Evolutionary conservation across 2,797 vertebrate genomes (phyloP).

Genomic region (Fistularia commersonii): DNA sequence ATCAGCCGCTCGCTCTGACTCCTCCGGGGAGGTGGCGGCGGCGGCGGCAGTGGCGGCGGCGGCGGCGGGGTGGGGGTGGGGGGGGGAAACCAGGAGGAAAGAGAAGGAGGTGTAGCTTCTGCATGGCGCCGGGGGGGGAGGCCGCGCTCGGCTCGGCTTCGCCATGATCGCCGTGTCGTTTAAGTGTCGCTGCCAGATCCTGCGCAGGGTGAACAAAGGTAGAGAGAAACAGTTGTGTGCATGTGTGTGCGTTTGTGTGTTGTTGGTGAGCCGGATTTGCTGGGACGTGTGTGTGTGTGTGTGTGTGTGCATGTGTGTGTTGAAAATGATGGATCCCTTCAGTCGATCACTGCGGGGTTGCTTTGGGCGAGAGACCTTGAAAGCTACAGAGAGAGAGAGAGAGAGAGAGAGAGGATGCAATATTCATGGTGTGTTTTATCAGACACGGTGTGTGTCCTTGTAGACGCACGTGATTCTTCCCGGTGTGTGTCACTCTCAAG

Average conservation of each 20-base stretch:
- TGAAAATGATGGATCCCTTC: conserved; percentile 44
- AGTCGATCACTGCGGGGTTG: conserved; percentile 47
- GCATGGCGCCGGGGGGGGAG: conserved; percentile 56
- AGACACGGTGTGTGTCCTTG: conserved; percentile 9
- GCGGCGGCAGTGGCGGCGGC: conserved; percentile 6
- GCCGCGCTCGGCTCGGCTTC: conserved; percentile 51
- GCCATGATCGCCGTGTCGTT: conserved; percentile 99
- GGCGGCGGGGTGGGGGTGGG: conserved; percentile 13
- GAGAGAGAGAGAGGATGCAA: conserved; percentile 39
- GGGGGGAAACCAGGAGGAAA: conserved; percentile 25
- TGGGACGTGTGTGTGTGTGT: conserved; percentile 16
- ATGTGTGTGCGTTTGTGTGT: conserved; percentile 36
- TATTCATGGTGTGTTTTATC: conserved; percentile 49
- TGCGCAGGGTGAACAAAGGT: conserved; percentile 97
- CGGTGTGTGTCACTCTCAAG: not conserved
- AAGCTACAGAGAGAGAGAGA: conserved; percentile 7
- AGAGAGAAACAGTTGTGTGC: conserved; percentile 52
- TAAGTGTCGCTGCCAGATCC: conserved; percentile 98
- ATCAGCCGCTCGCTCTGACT: conserved; percentile 1
- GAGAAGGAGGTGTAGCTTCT: conserved; percentile 45
- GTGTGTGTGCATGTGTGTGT: conserved; percentile 17
- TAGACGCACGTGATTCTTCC: not conserved
- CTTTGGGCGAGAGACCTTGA: conserved; percentile 10
- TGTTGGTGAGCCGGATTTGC: conserved; percentile 8
- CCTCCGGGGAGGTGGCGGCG: conserved; percentile 15